These are phyloP conservation scores for Anorthoa munda DNA, from an alignment of 2,888 invertebrate species.

Conservation along the genomic window DNA sequence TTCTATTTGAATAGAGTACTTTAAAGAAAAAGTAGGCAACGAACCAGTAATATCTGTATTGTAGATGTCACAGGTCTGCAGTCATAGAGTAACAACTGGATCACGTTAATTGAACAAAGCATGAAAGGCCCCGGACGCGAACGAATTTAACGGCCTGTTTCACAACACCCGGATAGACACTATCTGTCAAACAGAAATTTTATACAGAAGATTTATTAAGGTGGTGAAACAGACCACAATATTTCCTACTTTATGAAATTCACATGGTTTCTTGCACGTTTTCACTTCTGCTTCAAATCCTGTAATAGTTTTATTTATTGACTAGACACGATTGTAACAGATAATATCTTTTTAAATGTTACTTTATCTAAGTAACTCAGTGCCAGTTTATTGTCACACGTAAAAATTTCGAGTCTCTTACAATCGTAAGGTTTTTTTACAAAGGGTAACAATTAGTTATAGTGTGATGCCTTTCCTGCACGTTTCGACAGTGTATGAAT, in stretches of 20 bases:
- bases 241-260: constrained; percentile 3
- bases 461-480: constrained; percentile 44
- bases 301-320: neutral
- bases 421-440: neutral
- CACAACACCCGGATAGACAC: neutral
- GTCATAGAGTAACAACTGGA: no score
- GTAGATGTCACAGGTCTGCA: no score
- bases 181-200: neutral
- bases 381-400: neutral
- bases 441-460: constrained; percentile 2
- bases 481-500: constrained; percentile 5
- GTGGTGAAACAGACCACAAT: neutral
- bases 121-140: neutral
- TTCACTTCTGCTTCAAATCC: constrained; percentile 38
- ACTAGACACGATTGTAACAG: constrained; percentile 25
- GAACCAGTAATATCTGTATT: no score
- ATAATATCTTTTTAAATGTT: neutral
- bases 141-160: neutral
- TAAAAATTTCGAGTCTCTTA: constrained; percentile 6
- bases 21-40: no score
- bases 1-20: no score
- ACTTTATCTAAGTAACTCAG: neutral
- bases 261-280: constrained; percentile 35
- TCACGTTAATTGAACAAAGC: neutral
- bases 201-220: neutral